Base-by-base conservation (phyloP, 2,797 vertebrate species). In the Carapus acus region DNA sequence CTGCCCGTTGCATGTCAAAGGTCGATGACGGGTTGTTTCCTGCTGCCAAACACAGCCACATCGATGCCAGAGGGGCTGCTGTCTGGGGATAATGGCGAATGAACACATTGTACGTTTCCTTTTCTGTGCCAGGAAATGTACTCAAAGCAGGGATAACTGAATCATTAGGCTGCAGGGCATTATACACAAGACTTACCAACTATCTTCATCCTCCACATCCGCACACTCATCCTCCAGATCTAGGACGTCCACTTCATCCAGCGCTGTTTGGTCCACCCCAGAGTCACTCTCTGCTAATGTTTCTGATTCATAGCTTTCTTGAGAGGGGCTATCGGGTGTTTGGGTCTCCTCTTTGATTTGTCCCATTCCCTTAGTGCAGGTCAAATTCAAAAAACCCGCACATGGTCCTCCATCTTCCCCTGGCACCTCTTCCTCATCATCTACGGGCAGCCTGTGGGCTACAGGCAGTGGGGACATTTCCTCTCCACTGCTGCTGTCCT, bases 231-330 rank as follows among this genome's bases (percentile, higher is more conserved):
- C 90, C 40, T 89, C 90, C 58, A 94, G 83, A 71, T 94, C 89
- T 0, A 96, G 74, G 64, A 92, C 87, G 16, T 93, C 92, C 54
- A 93, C 90, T 51, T 93, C 91, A 40, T 94, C 93, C 71, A 94
- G 83, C 1, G 88, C 87, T 0, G 79, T 77, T 16, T 86, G 77
- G 48, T 89, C 86, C 1, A 85, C 46, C 1, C 77, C 87, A 1
- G 74, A 73, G 21, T 83, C 66, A 15, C 72, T 80, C 2, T 70
- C 87, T 4, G 82, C 86, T 8, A 85, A 73, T 3, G 82, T 83
- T 67, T 88, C 86, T 24, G 83, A 83, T 37, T 87, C 87, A 27
- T 82, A 86, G 57, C 81, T 81, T 31, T 78, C 86, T 62, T 78
- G 83, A 82, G 83, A 86, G 6, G 81, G 81, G 54, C 77, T 85